phyloP scores from a whole-genome alignment of 2,113 vertebrate genomes.

The Boleophthalmus pectinirostris region DNA sequence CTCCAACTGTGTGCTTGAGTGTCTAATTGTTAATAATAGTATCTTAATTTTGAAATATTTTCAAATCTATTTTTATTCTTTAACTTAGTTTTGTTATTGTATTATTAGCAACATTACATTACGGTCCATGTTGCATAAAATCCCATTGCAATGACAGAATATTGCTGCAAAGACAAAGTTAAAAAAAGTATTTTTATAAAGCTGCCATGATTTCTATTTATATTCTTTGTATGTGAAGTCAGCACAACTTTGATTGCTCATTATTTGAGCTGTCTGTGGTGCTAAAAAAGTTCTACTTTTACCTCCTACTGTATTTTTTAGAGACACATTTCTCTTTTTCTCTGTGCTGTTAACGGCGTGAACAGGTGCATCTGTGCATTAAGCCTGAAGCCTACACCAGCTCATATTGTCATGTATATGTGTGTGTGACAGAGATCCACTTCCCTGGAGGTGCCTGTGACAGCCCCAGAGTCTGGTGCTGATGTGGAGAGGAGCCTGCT shows the following conservation, averaged over 20 bases:
- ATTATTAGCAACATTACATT: neutral
- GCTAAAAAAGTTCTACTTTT: neutral
- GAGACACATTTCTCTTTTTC: slow-evolving; percentile 19
- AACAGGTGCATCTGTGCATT: slow-evolving; percentile 51
- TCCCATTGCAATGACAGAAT: neutral
- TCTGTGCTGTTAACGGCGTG: slow-evolving; percentile 52
- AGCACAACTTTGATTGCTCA: slow-evolving; percentile 34
- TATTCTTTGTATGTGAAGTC: slow-evolving; percentile 3
- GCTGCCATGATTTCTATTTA: slow-evolving; percentile 9
- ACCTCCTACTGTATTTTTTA: slow-evolving; percentile 21
- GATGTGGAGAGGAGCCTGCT: slow-evolving; percentile 56
- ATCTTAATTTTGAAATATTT: neutral
- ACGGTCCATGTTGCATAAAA: neutral
- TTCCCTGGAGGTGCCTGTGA: slow-evolving; percentile 63
- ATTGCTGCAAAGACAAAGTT: neutral
- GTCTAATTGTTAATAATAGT: neutral
- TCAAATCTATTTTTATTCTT: neutral
- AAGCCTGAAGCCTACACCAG: slow-evolving; percentile 28
- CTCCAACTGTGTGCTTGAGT: neutral
- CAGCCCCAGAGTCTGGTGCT: slow-evolving; percentile 40
- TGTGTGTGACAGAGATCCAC: slow-evolving; percentile 69
- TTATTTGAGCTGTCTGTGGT: slow-evolving; percentile 18
- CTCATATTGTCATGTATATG: slow-evolving; percentile 41
- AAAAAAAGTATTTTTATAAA: neutral
- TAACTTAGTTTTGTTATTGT: neutral